Base-by-base conservation (phyloP, 2,888 invertebrate species). In the Argyra leucocephala region DNA sequence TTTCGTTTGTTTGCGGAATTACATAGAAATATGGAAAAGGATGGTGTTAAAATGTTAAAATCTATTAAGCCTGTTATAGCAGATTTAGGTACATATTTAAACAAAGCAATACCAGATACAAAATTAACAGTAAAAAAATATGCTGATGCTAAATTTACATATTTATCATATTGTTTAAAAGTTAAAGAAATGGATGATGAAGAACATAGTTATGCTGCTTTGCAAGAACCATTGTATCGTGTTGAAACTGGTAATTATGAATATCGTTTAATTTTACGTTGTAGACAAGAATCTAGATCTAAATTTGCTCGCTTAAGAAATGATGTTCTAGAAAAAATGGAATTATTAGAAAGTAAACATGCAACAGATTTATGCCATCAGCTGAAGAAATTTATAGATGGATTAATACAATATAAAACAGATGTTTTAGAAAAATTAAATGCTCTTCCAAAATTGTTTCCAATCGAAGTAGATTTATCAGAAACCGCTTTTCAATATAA, bases 111-210 rank as follows among this genome's bases (percentile, higher is more conserved):
- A 73, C 99, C 99, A 0, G 99, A 99, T 76, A 99, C 98, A 0
- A 90, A 95, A 74, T 81, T 99, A 37, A 99, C 99, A 0, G 95
- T 99, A 58, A 91, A 93, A 72, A 97, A 97, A 75, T 99, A 99
- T 78, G 93, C 98, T 0, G 98, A 99, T 80, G 93, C 94, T 0
- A 99, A 99, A 80, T 99, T 99, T 78, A 98, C 99, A 75, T 99
- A 99, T 78, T 82, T 99, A 65, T 98, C 98, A 0, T 99, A 99
- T 77, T 99, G 99, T 75, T 82, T 99, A 66, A 99, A 99, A 82
- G 96, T 99, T 0, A 99, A 99, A 77, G 99, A 99, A 80, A 92
- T 99, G 93, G 99, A 99, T 72, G 99, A 99, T 75, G 99, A 99
- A 76, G 97, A 98, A 74, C 94, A 95, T 71, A 93, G 92, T 61